phyloP scores from a whole-genome alignment of 1,140 invertebrate genomes.

The Panagrolaimus sp. region DNA sequence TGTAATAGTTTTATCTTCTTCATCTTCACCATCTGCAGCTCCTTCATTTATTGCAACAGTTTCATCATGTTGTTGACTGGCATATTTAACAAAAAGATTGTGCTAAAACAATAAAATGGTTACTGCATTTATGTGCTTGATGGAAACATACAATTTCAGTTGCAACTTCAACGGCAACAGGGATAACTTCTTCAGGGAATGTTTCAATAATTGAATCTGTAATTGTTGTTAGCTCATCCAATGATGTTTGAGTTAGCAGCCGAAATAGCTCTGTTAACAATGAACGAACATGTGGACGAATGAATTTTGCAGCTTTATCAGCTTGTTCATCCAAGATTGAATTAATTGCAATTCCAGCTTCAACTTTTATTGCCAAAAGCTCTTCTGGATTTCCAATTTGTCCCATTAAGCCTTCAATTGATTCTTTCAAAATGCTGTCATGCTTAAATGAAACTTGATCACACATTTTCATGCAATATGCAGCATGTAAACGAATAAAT shows the following conservation, averaged over 20 bases:
- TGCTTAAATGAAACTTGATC: slow-evolving; percentile 79
- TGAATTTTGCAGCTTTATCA: slow-evolving; percentile 69
- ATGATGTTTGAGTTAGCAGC: slow-evolving; percentile 90
- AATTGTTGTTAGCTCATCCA: slow-evolving; percentile 89
- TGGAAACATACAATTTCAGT: slow-evolving; percentile 70
- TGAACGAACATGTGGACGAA: slow-evolving; percentile 71
- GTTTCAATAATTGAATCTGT: slow-evolving; percentile 90
- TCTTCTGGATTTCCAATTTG: slow-evolving; percentile 80
- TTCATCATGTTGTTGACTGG: background rate
- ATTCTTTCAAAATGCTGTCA: slow-evolving; percentile 73
- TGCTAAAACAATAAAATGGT: slow-evolving; percentile 8
- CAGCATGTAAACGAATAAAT: slow-evolving; percentile 65
- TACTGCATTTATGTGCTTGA: background rate
- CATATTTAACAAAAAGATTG: slow-evolving; percentile 29
- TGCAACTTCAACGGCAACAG: slow-evolving; percentile 89
- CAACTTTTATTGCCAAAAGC: slow-evolving; percentile 84
- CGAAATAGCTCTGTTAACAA: slow-evolving; percentile 64
- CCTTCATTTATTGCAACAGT: slow-evolving; percentile 43
- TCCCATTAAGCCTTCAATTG: slow-evolving; percentile 71
- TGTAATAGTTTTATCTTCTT: slow-evolving; percentile 81
- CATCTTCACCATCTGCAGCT: slow-evolving; percentile 68
- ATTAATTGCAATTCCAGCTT: slow-evolving; percentile 90
- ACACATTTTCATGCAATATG: slow-evolving; percentile 90
- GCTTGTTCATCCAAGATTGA: slow-evolving; percentile 77
- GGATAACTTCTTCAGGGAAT: slow-evolving; percentile 80